phyloP scores from a whole-genome alignment of 2,888 invertebrate genomes.

The Hirudinaria manillensis region DNA sequence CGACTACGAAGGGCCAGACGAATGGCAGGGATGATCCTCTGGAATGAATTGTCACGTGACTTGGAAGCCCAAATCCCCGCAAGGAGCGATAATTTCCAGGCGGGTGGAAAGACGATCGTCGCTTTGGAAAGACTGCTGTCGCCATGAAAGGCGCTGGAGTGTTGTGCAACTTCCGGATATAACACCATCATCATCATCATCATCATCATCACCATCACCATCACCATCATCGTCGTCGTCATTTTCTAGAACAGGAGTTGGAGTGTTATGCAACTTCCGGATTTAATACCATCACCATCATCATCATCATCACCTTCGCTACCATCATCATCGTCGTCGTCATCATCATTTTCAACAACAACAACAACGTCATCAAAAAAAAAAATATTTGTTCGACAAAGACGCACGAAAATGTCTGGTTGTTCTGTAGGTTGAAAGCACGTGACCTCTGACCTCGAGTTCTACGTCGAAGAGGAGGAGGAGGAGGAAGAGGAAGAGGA shows the following conservation, averaged over 20 bases:
- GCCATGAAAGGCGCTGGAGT: too few species aligned
- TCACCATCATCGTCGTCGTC: background rate
- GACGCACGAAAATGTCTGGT: too few species aligned
- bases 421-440: background rate
- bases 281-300: slow-evolving; percentile 18
- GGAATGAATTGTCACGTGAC: too few species aligned
- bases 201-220: slow-evolving; percentile 8
- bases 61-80: too few species aligned
- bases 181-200: background rate
- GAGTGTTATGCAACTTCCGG: background rate
- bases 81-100: too few species aligned
- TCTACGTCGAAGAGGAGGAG: background rate
- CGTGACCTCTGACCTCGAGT: background rate
- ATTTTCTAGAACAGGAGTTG: background rate
- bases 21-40: too few species aligned
- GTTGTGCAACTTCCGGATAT: background rate
- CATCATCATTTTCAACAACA: slow-evolving; percentile 27
- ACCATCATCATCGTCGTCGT: slow-evolving; percentile 16
- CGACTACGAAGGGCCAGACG: background rate
- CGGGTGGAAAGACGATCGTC: background rate
- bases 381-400: background rate
- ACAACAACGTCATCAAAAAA: background rate
- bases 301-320: slow-evolving; percentile 5
- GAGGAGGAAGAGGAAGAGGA: slow-evolving; percentile 19
- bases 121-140: background rate